These are phyloP conservation scores for Philantomba maxwellii DNA, from an alignment of 2,113 vertebrate species.

Conservation along the genomic window DNA sequence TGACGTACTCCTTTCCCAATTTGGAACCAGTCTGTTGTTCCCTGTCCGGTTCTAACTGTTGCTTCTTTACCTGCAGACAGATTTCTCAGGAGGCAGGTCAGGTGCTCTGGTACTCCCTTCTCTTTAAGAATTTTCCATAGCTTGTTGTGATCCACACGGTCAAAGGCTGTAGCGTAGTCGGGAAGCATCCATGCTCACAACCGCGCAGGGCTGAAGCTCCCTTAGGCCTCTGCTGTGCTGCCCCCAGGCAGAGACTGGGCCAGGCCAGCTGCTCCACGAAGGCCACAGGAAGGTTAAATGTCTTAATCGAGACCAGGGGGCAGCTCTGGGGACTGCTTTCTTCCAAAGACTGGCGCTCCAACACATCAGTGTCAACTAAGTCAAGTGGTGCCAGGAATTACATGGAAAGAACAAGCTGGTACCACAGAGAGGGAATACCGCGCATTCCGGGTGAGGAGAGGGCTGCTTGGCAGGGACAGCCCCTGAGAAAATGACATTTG, in stretches of 20 bases:
- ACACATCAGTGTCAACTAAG: neutral
- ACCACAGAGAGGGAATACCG: neutral
- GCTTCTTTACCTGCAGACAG: neutral
- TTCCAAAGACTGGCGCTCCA: no score
- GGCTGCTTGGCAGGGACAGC: neutral
- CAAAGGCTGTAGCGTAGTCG: neutral
- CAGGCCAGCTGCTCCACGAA: fast-evolving
- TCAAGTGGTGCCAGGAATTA: neutral
- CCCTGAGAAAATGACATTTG: neutral
- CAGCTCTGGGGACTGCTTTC: neutral
- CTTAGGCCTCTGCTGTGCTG: neutral
- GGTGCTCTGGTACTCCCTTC: neutral
- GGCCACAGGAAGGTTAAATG: no score
- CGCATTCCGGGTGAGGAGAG: neutral
- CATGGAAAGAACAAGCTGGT: no score
- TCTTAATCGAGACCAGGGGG: neutral
- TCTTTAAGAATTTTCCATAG: neutral
- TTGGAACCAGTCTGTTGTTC: neutral
- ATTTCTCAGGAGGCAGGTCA: neutral
- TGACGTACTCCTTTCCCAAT: neutral
- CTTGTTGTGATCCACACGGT: neutral
- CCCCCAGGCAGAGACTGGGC: neutral
- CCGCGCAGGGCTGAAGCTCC: neutral
- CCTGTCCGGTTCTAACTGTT: neutral
- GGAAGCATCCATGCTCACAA: fast-evolving